phyloP scores from a whole-genome alignment of 2,797 vertebrate species.

The Thaleichthys pacificus region DNA sequence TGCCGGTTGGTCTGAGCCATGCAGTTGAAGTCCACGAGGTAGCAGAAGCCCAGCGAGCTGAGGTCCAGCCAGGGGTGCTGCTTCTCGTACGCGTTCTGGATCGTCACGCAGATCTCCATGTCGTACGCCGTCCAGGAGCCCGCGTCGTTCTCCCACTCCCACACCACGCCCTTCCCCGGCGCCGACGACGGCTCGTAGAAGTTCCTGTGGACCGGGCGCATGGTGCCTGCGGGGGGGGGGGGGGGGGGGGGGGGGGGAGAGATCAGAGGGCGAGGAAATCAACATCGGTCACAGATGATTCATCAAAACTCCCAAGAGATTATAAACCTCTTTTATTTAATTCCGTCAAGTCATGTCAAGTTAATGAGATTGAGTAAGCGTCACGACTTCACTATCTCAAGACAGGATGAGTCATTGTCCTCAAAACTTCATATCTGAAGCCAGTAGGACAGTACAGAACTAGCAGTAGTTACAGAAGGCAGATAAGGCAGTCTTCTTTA shows the following conservation, averaged over 20 bases:
- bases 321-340: not conserved
- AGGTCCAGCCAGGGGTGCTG: conserved; percentile 98
- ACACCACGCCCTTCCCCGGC: conserved; percentile 93
- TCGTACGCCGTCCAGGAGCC: conserved; percentile 94
- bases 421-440: not conserved
- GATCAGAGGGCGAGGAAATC: not conserved
- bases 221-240: conserved; percentile 79
- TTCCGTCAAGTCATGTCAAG: not conserved
- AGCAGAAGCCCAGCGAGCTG: conserved; percentile 94
- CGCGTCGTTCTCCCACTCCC: conserved; percentile 96
- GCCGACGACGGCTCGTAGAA: conserved; percentile 96
- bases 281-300: not conserved
- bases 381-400: not conserved
- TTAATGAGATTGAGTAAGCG: not conserved
- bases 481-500: not conserved
- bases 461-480: not conserved
- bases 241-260: conserved; percentile 10
- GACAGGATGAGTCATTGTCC: not conserved
- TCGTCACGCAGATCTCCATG: conserved; percentile 97
- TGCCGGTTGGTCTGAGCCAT: conserved; percentile 97
- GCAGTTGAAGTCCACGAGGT: conserved; percentile 94
- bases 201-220: conserved; percentile 91
- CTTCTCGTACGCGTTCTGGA: conserved; percentile 98
- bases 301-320: not conserved
- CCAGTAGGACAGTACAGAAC: too few species aligned